Percentiles rank a stretch among this genome's conserved stretches.
Conservation (phyloP, 2,888 invertebrate genomes). For the Apamea sordens region DNA sequence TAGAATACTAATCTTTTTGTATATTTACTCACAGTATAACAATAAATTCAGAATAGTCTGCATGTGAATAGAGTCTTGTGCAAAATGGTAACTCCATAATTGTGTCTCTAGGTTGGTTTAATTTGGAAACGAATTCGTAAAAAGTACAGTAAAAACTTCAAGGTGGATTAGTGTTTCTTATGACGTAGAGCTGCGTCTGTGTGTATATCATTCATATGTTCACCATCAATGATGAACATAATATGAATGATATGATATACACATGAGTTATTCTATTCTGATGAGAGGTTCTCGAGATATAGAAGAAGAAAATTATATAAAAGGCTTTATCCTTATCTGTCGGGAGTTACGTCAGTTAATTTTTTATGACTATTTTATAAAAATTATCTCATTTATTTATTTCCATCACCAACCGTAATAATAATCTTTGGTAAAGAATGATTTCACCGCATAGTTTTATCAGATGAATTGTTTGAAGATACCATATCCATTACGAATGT, state of each 20-base stretch:
- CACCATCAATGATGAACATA: neutral
- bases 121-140: slow-evolving; percentile 28
- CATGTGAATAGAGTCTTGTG: slow-evolving; percentile 12
- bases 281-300: neutral
- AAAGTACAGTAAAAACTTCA: slow-evolving; percentile 28
- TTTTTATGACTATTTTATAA: neutral
- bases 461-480: slow-evolving; percentile 56
- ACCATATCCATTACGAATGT: slow-evolving; percentile 70
- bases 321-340: neutral
- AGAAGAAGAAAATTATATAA: neutral
- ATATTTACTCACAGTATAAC: slow-evolving; percentile 33
- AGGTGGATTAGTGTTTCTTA: slow-evolving; percentile 31
- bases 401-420: slow-evolving; percentile 17
- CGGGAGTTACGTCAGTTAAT: neutral
- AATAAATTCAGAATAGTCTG: slow-evolving; percentile 24
- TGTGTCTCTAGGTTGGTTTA: slow-evolving; percentile 22
- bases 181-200: slow-evolving; percentile 2
- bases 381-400: slow-evolving; percentile 20
- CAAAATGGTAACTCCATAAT: slow-evolving; percentile 27
- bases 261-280: neutral
- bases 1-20: slow-evolving; percentile 49
- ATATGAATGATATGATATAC: slow-evolving; percentile 6
- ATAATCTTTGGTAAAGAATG: slow-evolving; percentile 28
- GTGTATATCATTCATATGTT: too few species aligned
- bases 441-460: slow-evolving; percentile 46